phyloP scores from a whole-genome alignment of 2,113 vertebrate genomes.

The Tricholaema leucomelas region DNA sequence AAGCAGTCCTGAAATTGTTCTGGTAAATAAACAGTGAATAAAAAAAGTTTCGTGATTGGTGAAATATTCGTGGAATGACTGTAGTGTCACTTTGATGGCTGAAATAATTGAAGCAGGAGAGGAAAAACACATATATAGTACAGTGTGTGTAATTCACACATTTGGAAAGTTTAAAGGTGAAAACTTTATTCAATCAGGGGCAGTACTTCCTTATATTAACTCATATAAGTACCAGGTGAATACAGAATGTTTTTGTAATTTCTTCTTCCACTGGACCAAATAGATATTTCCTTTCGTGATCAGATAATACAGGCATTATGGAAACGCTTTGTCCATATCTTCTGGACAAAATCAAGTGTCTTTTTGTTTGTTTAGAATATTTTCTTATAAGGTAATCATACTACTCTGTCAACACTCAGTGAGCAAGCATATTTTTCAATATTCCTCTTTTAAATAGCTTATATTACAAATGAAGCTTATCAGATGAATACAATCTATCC shows the following conservation, averaged over 20 bases:
- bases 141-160: background rate
- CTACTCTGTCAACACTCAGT: conserved; percentile 62
- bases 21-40: background rate
- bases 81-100: background rate
- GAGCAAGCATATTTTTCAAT: conserved; percentile 69
- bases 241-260: background rate
- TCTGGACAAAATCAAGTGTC: conserved; percentile 3
- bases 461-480: conserved; percentile 71
- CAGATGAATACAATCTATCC: conserved; percentile 72
- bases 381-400: conserved; percentile 67
- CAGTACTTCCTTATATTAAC: background rate
- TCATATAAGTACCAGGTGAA: background rate
- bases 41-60: background rate
- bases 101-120: background rate
- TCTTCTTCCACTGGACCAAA: conserved; percentile 23
- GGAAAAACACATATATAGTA: background rate
- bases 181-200: background rate
- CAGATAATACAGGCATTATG: background rate
- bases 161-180: background rate
- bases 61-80: background rate
- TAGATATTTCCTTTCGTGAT: background rate
- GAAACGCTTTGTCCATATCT: conserved; percentile 36
- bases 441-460: conserved; percentile 77
- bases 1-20: background rate
- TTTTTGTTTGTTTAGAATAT: conserved; percentile 20